Percentiles rank a stretch among this genome's conserved stretches.
Evolutionary conservation across 1,140 invertebrate species (phyloP).

Genomic region (Glossosoma conforme): DNA sequence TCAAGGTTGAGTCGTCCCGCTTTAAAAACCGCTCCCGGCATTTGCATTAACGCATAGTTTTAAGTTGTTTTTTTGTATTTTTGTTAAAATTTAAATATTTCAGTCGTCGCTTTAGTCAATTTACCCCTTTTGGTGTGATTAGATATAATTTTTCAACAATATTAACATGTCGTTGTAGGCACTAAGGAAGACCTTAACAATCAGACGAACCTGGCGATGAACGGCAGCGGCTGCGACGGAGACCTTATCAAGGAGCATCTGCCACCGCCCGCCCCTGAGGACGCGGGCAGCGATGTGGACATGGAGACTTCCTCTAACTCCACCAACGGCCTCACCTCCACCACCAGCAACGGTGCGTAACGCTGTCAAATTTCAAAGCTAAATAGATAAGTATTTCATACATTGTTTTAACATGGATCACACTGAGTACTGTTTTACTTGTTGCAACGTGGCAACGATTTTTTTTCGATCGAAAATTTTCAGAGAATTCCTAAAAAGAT

Average conservation of each 20-base stretch:
- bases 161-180: constrained; percentile 23
- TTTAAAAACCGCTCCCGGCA: no score
- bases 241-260: constrained; percentile 26
- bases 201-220: constrained; percentile 51
- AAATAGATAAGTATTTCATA: no score
- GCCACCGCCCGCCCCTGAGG: constrained; percentile 33
- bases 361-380: no score
- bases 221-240: constrained; percentile 40
- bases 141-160: no score
- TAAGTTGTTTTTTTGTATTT: neutral
- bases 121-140: neutral
- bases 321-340: constrained; percentile 29
- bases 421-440: no score
- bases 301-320: constrained; percentile 48
- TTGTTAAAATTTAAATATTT: neutral
- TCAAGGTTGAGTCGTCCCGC: no score
- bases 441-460: no score
- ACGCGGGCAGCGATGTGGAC: constrained; percentile 50
- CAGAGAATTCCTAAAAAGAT: no score
- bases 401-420: no score
- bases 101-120: neutral
- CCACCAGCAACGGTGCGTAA: constrained; percentile 28
- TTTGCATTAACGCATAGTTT: no score
- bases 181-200: constrained; percentile 52
- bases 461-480: no score